Base-by-base conservation (phyloP, 2,888 invertebrate genomes). In the Polyploca ridens region DNA sequence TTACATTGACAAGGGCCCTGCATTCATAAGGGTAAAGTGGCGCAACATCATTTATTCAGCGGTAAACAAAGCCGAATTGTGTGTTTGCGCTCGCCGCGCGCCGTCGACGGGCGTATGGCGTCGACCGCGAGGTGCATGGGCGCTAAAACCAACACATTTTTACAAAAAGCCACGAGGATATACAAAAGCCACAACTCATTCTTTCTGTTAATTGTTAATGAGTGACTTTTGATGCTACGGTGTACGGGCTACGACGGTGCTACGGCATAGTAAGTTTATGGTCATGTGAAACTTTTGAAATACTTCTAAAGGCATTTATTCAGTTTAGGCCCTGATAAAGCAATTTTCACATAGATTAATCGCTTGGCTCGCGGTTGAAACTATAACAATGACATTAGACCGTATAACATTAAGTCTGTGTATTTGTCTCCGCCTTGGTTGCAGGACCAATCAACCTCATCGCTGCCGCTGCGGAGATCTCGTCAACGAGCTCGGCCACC, bases 31-130 rank as follows among this genome's bases (percentile, higher is more conserved):
- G 54, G 19, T 19, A 19, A 54, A 54, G 54, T 54, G 54, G 19
- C 62, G 54, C 38, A 16, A 58, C 66, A 83, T 84, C 75, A 82
- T 76, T 83, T 85, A 87, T 86, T 85, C 83, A 86, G 67, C 76
- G 79, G 78, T 77, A 77, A 75, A 82, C 76, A 72, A 71, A 73
- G 71, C 77, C 76, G 71, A 81, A 79, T 77, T 79, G 71, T 73
- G 63, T 74, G 79, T 81, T 82, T 82, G 76, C 81, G 70, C 54
- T 19, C 16, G 54, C 10, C 49, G 10, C 38, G 13, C 44, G 44
- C 3, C 27, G 27, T 27, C 27, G 27, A 27, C 27, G 27, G 27
- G 27, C 27, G 27, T 27, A 27, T 27, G n/a, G 10, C 54, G 66
- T 74, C 68, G 68, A 64, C 66, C 57, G 63, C 71, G 67, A 66